These are phyloP conservation scores for Drosophila ambigua DNA, from an alignment of 1,140 invertebrate species.

Conservation along the genomic window DNA sequence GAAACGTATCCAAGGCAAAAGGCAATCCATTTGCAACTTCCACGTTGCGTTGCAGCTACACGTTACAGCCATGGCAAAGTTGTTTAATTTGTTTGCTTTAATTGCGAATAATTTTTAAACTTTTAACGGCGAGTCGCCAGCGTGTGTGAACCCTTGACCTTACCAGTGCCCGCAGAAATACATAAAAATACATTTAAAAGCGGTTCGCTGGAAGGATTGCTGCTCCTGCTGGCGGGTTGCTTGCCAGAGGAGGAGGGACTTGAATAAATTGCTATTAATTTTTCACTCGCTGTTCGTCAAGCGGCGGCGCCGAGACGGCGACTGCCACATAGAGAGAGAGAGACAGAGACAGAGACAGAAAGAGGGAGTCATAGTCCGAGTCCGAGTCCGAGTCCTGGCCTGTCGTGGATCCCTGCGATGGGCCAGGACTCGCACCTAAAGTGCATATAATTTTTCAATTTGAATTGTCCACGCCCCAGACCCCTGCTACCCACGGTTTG, in stretches of 20 bases:
- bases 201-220: not conserved
- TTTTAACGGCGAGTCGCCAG: constrained; percentile 41
- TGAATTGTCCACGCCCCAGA: constrained; percentile 63
- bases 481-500: constrained; percentile 19
- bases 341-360: not conserved
- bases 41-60: not conserved
- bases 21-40: constrained; percentile 21
- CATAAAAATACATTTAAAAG: constrained; percentile 64
- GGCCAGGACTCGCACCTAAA: constrained; percentile 62
- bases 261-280: constrained; percentile 84
- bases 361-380: no score
- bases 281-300: constrained; percentile 77
- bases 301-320: constrained; percentile 70
- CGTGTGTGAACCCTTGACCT: constrained; percentile 48
- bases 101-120: constrained; percentile 79
- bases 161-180: constrained; percentile 41
- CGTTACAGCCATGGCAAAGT: constrained; percentile 43
- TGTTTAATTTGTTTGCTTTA: constrained; percentile 80
- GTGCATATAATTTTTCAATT: constrained; percentile 84
- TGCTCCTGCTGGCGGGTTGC: not conserved
- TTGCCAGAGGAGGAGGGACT: constrained; percentile 11
- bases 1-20: constrained; percentile 17
- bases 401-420: constrained; percentile 5
- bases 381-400: no score
- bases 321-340: constrained; percentile 1